A percentile compares a stretch with the other conserved stretches of the same genome.
Conservation (phyloP, 2,888 invertebrate genomes). For the Criorhina ranunculi region DNA sequence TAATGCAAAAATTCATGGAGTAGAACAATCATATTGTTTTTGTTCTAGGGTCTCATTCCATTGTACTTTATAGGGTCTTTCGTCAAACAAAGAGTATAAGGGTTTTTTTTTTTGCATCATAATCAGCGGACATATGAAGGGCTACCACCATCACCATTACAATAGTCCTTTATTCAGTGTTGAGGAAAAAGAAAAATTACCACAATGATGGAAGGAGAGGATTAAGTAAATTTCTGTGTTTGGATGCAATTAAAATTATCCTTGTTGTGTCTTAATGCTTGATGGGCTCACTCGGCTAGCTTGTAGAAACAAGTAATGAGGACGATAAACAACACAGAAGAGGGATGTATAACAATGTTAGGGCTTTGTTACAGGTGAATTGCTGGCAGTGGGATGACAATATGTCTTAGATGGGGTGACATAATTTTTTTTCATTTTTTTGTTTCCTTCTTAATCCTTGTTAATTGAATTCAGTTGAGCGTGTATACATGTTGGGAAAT, state of each 20-base stretch:
- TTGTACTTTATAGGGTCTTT: conserved; percentile 26
- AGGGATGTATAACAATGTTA: conserved; percentile 58
- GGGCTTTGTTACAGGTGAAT: conserved; percentile 63
- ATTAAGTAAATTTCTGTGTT: conserved; percentile 76
- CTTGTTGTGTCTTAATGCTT: conserved; percentile 74
- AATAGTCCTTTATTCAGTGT: conserved; percentile 71
- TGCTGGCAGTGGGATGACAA: conserved; percentile 48
- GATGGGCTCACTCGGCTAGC: conserved; percentile 66
- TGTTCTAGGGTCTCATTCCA: no score
- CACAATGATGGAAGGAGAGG: conserved; percentile 49
- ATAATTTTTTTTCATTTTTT: not conserved
- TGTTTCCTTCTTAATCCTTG: conserved; percentile 43
- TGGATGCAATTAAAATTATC: conserved; percentile 76
- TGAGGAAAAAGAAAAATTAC: conserved; percentile 68
- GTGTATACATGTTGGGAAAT: conserved; percentile 65
- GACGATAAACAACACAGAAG: conserved; percentile 63
- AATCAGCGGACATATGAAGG: conserved; percentile 41
- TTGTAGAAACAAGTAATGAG: conserved; percentile 51
- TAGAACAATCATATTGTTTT: conserved; percentile 52
- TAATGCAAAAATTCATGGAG: conserved; percentile 74
- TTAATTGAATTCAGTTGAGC: conserved; percentile 74
- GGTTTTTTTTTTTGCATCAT: conserved; percentile 55
- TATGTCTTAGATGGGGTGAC: conserved; percentile 25
- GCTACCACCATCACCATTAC: conserved; percentile 24
- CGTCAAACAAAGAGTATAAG: conserved; percentile 10